Evolutionary conservation across 2,113 vertebrate genomes (phyloP), one percentile per base, ranked within the genome.

Genomic region (Lutjanus erythropterus): DNA sequence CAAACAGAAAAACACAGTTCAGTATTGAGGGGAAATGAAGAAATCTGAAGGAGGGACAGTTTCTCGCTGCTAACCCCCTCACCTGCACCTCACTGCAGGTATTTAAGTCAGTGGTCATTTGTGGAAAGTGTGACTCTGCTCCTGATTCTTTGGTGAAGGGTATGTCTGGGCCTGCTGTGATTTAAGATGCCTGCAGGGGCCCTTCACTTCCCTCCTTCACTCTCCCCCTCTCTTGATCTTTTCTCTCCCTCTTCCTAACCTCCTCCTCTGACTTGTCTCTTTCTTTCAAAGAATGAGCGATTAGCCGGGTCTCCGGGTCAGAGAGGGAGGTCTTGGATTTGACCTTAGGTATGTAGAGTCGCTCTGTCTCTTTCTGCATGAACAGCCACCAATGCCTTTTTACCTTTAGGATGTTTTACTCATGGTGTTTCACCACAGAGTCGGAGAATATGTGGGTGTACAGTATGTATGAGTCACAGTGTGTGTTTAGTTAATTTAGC

Each of bases 181-280:
- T 92, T 92, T 91, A 92, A 74, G 84, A 91, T 69, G 85, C 87
- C 90, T 77, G 50, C 70, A 75, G 86, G 89, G 90, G 49, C 79
- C 66, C 59, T 80, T 77, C 55, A 53, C 82, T 77, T 75, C 65
- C 66, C 73, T 71, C 70, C 62, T 68, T 80, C 73, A 31, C 66
- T 15, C 78, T 53, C 53, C 42, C 61, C 31, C 65, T 55, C 75
- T 55, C 82, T 81, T 75, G 76, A 75, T 85, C 89, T 85, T 60
- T n/a, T 58, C 75, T 31, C 79, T 83, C 72, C 60, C 70, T 75
- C 58, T 52, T 72, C 55, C 83, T 69, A 42, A 58, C 71, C 67
- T 58, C 65, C 60, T 76, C 81, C 60, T 53, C 73, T 42, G 79
- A 27, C 35, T 75, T 68, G 80, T 73, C 75, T 83, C 75, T 85